A percentile compares a stretch with the other conserved stretches of the same genome.
These are phyloP conservation scores for Ophion ellenae DNA, from an alignment of 2,888 invertebrate genomes.

Conservation along the genomic window DNA sequence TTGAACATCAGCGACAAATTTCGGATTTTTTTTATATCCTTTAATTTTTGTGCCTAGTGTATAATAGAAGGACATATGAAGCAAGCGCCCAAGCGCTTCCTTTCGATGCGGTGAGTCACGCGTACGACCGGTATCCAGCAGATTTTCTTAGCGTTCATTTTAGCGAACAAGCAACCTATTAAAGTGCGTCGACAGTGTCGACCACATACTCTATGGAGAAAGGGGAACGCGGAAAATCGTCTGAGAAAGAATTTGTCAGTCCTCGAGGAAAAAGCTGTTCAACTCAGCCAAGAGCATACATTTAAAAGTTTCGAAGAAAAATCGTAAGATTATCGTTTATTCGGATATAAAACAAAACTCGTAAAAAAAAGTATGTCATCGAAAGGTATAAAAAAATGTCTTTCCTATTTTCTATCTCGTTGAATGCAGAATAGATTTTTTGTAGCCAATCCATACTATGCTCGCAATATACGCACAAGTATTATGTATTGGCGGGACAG, in stretches of 20 bases:
- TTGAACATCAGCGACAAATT: too few relatives aligned
- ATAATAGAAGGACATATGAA: conserved; percentile 39
- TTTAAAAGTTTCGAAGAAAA: neutral
- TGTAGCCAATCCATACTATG: conserved; percentile 2
- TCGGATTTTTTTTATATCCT: too few relatives aligned
- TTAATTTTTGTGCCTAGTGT: too few relatives aligned
- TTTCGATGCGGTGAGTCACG: conserved; percentile 63
- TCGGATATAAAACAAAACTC: conserved; percentile 5
- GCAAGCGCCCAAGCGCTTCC: conserved; percentile 54
- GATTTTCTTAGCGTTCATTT: conserved; percentile 47
- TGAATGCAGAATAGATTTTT: conserved; percentile 4
- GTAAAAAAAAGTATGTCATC: conserved; percentile 22
- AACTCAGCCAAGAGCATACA: conserved; percentile 13
- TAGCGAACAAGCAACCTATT: conserved; percentile 45
- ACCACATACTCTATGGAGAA: conserved; percentile 25
- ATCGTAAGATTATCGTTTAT: conserved; percentile 27
- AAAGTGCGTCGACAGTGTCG: conserved; percentile 43
- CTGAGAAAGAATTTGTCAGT: conserved; percentile 16
- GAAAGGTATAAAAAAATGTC: conserved; percentile 1
- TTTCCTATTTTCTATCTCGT: conserved; percentile 10
- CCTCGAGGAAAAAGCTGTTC: neutral
- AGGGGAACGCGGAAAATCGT: conserved; percentile 1
- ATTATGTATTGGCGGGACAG: neutral
- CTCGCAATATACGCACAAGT: neutral
- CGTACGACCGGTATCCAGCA: conserved; percentile 64